Base-by-base conservation (phyloP, 2,888 invertebrate genomes). In the Biston stratarius region DNA sequence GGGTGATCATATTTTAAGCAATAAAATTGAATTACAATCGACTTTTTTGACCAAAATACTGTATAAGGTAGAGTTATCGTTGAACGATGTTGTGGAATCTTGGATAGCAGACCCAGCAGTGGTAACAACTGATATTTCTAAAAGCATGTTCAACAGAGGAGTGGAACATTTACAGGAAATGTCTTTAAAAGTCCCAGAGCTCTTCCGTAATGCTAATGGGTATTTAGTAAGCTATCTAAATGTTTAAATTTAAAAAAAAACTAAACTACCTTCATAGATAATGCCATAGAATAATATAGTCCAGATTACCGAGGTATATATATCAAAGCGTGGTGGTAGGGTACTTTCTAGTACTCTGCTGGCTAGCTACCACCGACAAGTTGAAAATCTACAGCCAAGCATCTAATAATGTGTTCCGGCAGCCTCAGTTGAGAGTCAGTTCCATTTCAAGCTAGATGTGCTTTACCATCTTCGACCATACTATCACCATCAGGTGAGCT, bases 151-250 rank as follows among this genome's bases (percentile, higher is more conserved):
- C 77, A 77, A 82, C 42, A 88, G 87, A 9, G 92, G 95, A 0
- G 73, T 95, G 12, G 90, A 93, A 48, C 94, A 95, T 89, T 90
- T 96, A 71, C 84, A 94, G 60, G 84, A 91, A 42, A 95, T 94
- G 90, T 94, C 95, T 10, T 77, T 89, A 69, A 92, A 94, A 75
- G 94, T 96, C 66, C 95, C 95, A 1, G 90, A 89, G 68, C 85
- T 91, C 57, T 95, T 94, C 81, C 90, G 95, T 34, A 89, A 87
- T 61, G 89, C 94, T 12, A 95, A 95, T 70, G 94, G 94, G 69
- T 95, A 94, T 83, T 91, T 84, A 88, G 91, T 96, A 77, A 95
- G 95, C 75, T 96, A 95, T 87, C 87, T 96, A 68, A 93, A 93
- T 77, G 86, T 90, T 73, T 94, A 77, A 85, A 38, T 9, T 38